These are phyloP conservation scores for Metridium senile DNA, from an alignment of 92 coral and sea anemone genomes.

Conservation along the genomic window DNA sequence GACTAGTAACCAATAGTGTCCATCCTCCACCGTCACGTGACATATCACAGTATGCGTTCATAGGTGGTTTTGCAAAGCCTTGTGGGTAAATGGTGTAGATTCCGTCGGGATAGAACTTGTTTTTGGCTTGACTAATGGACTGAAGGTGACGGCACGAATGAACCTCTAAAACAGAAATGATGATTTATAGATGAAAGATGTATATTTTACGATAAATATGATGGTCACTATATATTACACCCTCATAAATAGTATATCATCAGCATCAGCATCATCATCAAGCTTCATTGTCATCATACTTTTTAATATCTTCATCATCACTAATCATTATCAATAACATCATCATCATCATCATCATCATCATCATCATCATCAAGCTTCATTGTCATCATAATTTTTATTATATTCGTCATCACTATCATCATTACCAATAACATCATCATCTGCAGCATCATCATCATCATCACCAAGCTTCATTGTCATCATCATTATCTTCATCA, in stretches of 20 bases:
- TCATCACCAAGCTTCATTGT: too few species aligned
- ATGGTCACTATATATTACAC: not conserved
- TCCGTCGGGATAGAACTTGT: slow-evolving; percentile 52
- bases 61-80: slow-evolving; percentile 37
- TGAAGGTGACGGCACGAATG: slow-evolving; percentile 66
- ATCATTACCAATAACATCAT: too few species aligned
- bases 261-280: too few species aligned
- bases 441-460: too few species aligned
- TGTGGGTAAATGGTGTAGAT: slow-evolving; percentile 69
- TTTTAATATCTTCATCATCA: too few species aligned
- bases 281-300: too few species aligned
- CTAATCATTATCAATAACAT: too few species aligned
- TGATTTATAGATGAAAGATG: not conserved
- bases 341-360: too few species aligned
- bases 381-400: too few species aligned
- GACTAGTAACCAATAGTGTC: slow-evolving; percentile 82
- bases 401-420: too few species aligned
- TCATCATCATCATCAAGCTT: too few species aligned
- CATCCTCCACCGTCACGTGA: slow-evolving; percentile 91
- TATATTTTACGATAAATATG: not conserved
- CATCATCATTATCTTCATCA: too few species aligned
- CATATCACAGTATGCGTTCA: slow-evolving; percentile 77
- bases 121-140: slow-evolving; percentile 22
- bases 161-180: slow-evolving; percentile 26
- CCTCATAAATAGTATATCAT: not conserved